Percentiles rank a stretch among this genome's conserved stretches.
These are phyloP conservation scores for Epirrhoe alternata DNA, from an alignment of 2,888 invertebrate genomes.

Conservation along the genomic window DNA sequence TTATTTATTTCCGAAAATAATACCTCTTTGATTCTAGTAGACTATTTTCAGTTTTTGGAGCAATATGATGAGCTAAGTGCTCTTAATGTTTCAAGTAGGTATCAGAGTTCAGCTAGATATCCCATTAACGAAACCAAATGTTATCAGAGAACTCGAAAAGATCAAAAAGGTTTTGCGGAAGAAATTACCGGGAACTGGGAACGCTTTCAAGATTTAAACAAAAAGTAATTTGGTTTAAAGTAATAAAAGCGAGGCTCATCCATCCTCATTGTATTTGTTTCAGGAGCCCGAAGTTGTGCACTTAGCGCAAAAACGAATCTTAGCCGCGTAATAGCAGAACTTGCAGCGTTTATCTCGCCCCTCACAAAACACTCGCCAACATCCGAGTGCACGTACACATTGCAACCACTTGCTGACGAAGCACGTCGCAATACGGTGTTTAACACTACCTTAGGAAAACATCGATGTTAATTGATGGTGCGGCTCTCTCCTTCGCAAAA, in stretches of 20 bases:
- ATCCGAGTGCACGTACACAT: slow-evolving; percentile 10
- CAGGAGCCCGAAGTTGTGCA: slow-evolving; percentile 18
- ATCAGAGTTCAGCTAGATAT: neutral
- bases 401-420: neutral
- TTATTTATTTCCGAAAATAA: no score
- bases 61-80: no score
- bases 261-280: slow-evolving; percentile 23
- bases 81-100: no score
- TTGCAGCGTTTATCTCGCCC: slow-evolving; percentile 36
- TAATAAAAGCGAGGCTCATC: slow-evolving; percentile 25
- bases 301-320: slow-evolving; percentile 26
- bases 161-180: neutral
- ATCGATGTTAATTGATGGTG: no score
- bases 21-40: no score
- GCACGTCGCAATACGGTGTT: neutral
- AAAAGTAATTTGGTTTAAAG: slow-evolving; percentile 25
- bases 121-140: neutral
- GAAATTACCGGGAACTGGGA: neutral
- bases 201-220: slow-evolving; percentile 10
- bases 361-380: slow-evolving; percentile 14
- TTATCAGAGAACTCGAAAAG: neutral
- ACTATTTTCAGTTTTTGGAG: no score
- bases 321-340: slow-evolving; percentile 31
- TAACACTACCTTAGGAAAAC: neutral
- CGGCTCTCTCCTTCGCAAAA: no score